Percentiles rank a stretch among this genome's conserved stretches.
Evolutionary conservation across 2,797 vertebrate genomes (phyloP).

Genomic region (Tolypeutes matacus): DNA sequence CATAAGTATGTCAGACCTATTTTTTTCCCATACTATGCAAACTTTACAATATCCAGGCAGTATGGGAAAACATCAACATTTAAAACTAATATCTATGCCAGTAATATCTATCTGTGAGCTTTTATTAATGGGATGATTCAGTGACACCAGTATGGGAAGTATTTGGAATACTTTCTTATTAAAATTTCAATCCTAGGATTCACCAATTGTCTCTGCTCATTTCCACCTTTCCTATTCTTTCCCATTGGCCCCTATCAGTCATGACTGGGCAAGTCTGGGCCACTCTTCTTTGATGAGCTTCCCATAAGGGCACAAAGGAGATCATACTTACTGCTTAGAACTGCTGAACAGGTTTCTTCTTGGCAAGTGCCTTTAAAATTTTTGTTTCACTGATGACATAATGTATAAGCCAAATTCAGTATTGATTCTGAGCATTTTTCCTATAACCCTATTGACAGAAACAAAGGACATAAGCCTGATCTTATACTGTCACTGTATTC

Average conservation of each 20-base stretch:
- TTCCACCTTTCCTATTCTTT: slow-evolving; percentile 14
- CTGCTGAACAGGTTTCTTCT: neutral
- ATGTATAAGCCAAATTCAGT: slow-evolving; percentile 30
- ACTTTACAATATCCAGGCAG: neutral
- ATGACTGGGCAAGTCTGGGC: neutral
- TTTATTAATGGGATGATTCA: neutral
- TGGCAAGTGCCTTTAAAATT: neutral
- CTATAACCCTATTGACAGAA: neutral
- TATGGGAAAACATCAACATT: neutral
- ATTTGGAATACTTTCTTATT: neutral
- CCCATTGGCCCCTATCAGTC: neutral
- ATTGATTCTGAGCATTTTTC: slow-evolving; percentile 15
- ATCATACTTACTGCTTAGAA: neutral
- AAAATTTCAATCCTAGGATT: slow-evolving; percentile 32
- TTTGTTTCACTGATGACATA: slow-evolving; percentile 25
- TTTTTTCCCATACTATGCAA: neutral
- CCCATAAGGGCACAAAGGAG: neutral
- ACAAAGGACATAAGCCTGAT: neutral
- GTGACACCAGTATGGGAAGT: neutral
- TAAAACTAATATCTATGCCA: neutral
- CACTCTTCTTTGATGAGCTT: neutral
- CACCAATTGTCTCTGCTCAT: neutral
- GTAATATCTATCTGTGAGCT: neutral
- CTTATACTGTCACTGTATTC: neutral
- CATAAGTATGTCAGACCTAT: accelerated